Conservation (phyloP, 2,797 vertebrate genomes). For the Aselliscus stoliczkanus region DNA sequence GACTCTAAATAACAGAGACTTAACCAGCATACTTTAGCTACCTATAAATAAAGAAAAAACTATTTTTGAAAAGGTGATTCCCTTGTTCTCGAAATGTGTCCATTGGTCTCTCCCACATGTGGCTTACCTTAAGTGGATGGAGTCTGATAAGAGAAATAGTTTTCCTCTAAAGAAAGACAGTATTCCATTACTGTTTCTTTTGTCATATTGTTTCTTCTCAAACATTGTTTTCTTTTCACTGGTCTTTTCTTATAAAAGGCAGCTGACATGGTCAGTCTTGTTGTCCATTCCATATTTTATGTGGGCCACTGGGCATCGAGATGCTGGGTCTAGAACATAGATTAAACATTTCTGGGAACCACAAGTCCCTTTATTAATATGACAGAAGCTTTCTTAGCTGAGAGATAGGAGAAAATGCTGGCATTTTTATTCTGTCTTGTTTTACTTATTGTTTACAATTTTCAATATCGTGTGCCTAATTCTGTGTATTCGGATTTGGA, state of each 20-base stretch:
- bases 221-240: not conserved
- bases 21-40: not conserved
- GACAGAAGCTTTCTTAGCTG: not conserved
- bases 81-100: not conserved
- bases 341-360: not conserved
- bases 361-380: not conserved
- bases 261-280: not conserved
- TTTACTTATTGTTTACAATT: not conserved
- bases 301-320: not conserved
- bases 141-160: not conserved
- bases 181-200: not conserved
- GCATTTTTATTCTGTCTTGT: not conserved
- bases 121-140: slow-evolving; percentile 12
- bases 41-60: not conserved
- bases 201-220: not conserved
- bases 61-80: not conserved
- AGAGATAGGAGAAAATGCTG: not conserved
- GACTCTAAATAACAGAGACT: not conserved
- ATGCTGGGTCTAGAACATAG: not conserved
- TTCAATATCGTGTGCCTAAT: not conserved
- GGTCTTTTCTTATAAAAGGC: not conserved
- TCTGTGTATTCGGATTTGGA: not conserved
- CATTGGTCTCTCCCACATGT: not conserved
- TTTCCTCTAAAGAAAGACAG: slow-evolving; percentile 36
- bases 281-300: not conserved